Percentiles rank a stretch among this genome's conserved stretches.
These are phyloP conservation scores for Stichodactyla mertensii DNA, from an alignment of 64 coral and sea anemone genomes.

Conservation along the genomic window DNA sequence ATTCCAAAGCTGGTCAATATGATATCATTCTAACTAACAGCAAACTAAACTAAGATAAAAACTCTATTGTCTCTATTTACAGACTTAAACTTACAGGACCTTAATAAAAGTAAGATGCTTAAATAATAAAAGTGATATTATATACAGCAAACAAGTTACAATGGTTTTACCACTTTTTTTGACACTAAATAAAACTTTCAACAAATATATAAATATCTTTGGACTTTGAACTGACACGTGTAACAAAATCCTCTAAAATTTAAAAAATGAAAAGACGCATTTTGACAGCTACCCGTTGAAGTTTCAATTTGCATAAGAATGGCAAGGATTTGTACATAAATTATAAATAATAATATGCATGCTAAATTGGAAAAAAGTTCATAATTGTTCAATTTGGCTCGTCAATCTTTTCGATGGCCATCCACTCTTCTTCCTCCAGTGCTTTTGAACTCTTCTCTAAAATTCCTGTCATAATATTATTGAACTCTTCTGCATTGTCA, in stretches of 20 bases:
- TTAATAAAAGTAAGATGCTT: background rate
- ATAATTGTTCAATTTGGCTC: background rate
- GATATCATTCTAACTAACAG: no score
- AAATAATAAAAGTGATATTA: no score
- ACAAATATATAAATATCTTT: background rate
- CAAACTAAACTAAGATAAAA: no score
- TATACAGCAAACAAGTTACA: no score
- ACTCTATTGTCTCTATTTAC: background rate
- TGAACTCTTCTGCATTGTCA: constrained; percentile 79
- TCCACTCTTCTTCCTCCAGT: constrained; percentile 42
- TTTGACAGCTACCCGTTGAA: background rate
- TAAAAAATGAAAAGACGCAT: background rate
- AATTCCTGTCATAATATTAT: constrained; percentile 47
- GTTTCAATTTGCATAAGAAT: background rate
- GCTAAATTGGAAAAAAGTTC: background rate
- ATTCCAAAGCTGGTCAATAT: no score
- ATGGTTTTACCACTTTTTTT: no score
- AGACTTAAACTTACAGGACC: background rate
- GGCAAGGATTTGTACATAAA: background rate
- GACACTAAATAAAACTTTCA: background rate
- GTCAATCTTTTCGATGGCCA: constrained; percentile 42
- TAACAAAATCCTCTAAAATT: background rate
- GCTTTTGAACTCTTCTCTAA: constrained; percentile 27
- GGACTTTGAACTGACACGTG: background rate
- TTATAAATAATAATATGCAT: background rate